Evolutionary conservation across 2,888 invertebrate genomes (phyloP), one percentile per base, ranked within the genome.

Genomic region (Caenorhabditis angaria): DNA sequence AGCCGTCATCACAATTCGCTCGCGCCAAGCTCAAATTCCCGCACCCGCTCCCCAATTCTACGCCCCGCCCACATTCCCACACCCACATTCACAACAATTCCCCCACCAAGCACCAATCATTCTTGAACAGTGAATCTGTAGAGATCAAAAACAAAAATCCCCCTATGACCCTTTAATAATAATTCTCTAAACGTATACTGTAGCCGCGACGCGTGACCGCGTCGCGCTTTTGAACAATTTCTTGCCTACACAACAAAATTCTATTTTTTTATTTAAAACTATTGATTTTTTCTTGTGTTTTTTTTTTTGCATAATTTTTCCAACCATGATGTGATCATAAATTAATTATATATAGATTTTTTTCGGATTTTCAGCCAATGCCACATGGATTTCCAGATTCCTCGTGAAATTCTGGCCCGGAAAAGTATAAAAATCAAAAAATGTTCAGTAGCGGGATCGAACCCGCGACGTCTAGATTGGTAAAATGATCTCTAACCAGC

Each of bases 1-100:
- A 54, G 80, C 80, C 1, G 62, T 82, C 20, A 62, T 80, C 50
- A 70, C 76, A 0, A 57, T 82, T 4, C 71, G 80, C 14, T 66
- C 65, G 12, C 72, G 76, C 41, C 73, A 63, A 29, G 53, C 57
- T 28, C 65, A 61, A 32, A n/a, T 8, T n/a, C 41, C 41, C 59
- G 41, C 24, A n/a, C 59, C 14, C 32, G 1, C 41, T 10, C 59
- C 59, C 10, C 41, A 41, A 18, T 18, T 41, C 41, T 41, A 41
- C 18, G 41, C 41, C 2, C 41, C 41, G 14, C 14, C 41, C 41
- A 41, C 41, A 6, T 41, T 41, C 41, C 41, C 41, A 18, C 41
- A 41, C 18, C 41, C 10, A 14, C 41, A 32, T n/a, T n/a, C n/a
- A 32, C 32, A 41, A 41, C 41, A 6, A 14, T 41, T 41, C 14